These are phyloP conservation scores for Pantherophis vulpinus DNA, from an alignment of 2,797 vertebrate species.

Conservation along the genomic window DNA sequence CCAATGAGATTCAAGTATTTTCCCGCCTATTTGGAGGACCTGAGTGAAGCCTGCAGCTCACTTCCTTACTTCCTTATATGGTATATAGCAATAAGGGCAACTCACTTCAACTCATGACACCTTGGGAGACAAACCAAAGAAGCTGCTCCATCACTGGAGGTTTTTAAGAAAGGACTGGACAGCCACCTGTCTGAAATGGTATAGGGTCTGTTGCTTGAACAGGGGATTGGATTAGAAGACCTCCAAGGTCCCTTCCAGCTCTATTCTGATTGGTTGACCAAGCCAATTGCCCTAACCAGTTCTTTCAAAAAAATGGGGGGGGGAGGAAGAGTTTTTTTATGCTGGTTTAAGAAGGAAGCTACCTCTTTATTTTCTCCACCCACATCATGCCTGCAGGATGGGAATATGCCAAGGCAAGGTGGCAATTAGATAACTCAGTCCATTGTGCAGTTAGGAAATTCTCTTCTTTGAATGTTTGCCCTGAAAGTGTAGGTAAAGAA, in stretches of 20 bases:
- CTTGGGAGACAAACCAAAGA: not conserved
- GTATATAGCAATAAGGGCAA: not conserved
- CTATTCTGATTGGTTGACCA: not conserved
- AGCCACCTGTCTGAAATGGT: not conserved
- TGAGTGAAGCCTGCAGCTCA: too few relatives aligned
- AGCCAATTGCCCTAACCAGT: not conserved
- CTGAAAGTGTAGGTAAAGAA: not conserved
- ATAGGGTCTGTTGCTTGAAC: not conserved
- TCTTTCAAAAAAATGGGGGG: not conserved
- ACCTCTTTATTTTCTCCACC: not conserved
- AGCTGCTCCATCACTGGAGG: not conserved
- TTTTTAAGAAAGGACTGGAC: not conserved
- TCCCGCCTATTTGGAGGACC: too few relatives aligned
- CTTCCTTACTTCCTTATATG: too few relatives aligned
- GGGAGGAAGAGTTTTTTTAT: not conserved
- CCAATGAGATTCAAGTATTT: too few relatives aligned
- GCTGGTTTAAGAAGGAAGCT: not conserved
- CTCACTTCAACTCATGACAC: not conserved
- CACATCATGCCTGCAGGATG: too few relatives aligned
- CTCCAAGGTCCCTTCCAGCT: not conserved
- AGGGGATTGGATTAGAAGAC: not conserved
- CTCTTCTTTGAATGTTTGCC: not conserved
- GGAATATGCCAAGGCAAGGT: not conserved
- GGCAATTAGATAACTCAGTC: not conserved
- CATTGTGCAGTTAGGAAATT: not conserved